Conservation (phyloP, 2,113 vertebrate genomes). For the Labeo rohita region DNA sequence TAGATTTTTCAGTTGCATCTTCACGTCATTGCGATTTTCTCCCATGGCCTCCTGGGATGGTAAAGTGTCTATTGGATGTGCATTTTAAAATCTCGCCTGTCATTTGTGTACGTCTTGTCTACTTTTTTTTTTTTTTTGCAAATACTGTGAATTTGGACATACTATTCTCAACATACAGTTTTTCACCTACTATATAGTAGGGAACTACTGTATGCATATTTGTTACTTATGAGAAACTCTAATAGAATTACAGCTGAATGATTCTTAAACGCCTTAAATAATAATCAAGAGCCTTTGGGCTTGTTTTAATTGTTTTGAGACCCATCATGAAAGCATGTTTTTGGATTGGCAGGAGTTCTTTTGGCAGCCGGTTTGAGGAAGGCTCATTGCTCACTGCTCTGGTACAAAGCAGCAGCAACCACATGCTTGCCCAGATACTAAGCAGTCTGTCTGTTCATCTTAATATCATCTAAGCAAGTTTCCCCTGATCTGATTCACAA, state of each 20-base stretch:
- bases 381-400: neutral
- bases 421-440: neutral
- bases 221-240: neutral
- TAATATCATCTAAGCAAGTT: constrained; percentile 38
- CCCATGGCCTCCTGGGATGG: neutral
- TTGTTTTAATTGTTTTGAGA: constrained; percentile 18
- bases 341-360: neutral
- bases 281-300: neutral
- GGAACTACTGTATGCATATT: neutral
- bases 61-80: neutral
- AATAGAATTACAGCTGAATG: neutral
- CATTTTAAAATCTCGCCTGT: neutral
- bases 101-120: neutral
- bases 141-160: neutral
- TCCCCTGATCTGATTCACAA: neutral
- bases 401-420: constrained; percentile 9
- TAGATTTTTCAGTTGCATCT: neutral
- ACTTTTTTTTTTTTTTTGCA: neutral
- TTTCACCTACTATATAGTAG: neutral
- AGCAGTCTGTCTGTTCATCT: constrained; percentile 20
- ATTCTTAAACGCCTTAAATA: neutral
- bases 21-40: neutral
- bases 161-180: neutral
- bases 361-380: constrained; percentile 19
- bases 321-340: constrained; percentile 22